Percentiles rank a stretch among this genome's conserved stretches.
These are phyloP conservation scores for Ametastegia equiseti DNA, from an alignment of 2,888 invertebrate species.

Conservation along the genomic window DNA sequence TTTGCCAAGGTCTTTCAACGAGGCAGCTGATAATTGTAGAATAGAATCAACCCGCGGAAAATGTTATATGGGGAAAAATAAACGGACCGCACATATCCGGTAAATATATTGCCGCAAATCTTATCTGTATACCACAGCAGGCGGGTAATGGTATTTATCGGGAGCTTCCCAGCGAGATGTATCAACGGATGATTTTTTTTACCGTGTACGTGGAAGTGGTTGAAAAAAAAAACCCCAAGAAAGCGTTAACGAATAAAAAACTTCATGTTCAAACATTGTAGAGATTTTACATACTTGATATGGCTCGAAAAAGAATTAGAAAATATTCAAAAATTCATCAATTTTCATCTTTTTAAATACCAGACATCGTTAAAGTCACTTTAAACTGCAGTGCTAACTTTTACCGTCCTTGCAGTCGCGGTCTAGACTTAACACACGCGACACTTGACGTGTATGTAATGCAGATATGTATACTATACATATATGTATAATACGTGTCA, in stretches of 20 bases:
- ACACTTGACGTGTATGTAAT: no score
- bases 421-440: neutral
- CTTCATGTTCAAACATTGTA: no score
- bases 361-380: no score
- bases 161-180: neutral
- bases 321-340: no score
- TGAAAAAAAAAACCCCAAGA: neutral
- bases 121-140: conserved; percentile 9
- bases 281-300: no score
- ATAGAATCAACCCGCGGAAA: no score
- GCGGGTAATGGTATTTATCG: neutral
- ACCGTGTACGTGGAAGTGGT: neutral
- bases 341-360: no score
- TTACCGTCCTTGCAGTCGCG: neutral
- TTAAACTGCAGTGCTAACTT: neutral
- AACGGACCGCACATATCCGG: neutral
- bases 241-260: no score
- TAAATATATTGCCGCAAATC: neutral
- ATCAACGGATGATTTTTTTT: neutral
- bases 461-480: neutral
- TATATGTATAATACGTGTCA: neutral
- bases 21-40: neutral
- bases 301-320: no score
- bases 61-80: no score
- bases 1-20: neutral